These are phyloP conservation scores for Creontiades dilutus DNA, from an alignment of 2,888 invertebrate genomes.

Conservation along the genomic window DNA sequence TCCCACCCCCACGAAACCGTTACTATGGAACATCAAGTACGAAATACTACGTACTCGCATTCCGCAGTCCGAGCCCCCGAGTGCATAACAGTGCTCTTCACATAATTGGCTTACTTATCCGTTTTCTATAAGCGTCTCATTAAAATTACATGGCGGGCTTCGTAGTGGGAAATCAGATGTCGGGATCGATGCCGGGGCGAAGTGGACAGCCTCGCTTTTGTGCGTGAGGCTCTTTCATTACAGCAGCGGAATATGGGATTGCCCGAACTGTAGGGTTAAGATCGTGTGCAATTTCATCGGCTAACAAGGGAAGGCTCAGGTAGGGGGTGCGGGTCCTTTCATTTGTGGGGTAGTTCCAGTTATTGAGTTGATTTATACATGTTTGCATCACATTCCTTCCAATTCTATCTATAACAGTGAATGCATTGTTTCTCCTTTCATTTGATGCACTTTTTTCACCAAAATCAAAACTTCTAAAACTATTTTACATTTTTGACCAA, in stretches of 20 bases:
- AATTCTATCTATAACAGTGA: no score
- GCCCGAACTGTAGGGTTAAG: neutral
- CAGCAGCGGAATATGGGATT: neutral
- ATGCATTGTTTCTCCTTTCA: no score
- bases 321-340: no score
- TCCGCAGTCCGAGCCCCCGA: neutral
- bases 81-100: neutral
- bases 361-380: no score
- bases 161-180: neutral
- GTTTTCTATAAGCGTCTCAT: conserved; percentile 39
- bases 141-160: neutral
- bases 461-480: no score
- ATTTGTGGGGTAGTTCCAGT: no score
- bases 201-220: neutral
- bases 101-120: neutral
- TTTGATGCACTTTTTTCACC: no score
- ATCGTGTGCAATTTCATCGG: no score
- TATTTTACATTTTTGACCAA: no score
- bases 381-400: no score
- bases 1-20: conserved; percentile 20
- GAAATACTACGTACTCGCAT: conserved; percentile 21
- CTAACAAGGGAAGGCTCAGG: no score
- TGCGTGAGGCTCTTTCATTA: neutral
- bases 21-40: conserved; percentile 27
- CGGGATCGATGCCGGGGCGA: conserved; percentile 1